Evolutionary conservation across 2,888 invertebrate species (phyloP).

Genomic region (Oscheius sp.): DNA sequence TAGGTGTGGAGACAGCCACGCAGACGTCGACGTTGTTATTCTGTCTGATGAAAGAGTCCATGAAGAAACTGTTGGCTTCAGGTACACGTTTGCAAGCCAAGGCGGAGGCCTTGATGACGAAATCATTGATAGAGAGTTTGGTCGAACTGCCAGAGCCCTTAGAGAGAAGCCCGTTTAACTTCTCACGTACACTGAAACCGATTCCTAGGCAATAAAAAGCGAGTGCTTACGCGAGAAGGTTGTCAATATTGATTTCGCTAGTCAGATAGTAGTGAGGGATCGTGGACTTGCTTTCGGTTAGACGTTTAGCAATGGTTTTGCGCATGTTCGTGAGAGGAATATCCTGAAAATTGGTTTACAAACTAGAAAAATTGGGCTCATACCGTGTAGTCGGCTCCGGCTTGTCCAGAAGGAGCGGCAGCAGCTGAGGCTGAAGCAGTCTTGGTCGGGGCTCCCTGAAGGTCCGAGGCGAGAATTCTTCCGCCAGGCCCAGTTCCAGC

Average conservation of each 20-base stretch:
- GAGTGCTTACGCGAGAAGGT: constrained; percentile 77
- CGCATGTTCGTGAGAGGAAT: constrained; percentile 59
- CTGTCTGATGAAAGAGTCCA: constrained; percentile 82
- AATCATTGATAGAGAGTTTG: constrained; percentile 81
- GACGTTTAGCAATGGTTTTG: constrained; percentile 79
- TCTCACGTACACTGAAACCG: constrained; percentile 77
- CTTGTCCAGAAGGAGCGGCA: constrained; percentile 70
- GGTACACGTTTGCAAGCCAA: constrained; percentile 76
- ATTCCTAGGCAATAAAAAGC: constrained; percentile 37
- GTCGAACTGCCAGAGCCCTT: constrained; percentile 59
- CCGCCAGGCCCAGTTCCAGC: constrained; percentile 76
- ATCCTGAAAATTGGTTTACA: constrained; percentile 38
- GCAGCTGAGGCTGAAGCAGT: constrained; percentile 76
- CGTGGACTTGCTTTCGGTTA: constrained; percentile 80
- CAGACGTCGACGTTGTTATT: constrained; percentile 85
- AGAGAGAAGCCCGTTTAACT: constrained; percentile 74
- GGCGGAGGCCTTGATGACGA: constrained; percentile 81
- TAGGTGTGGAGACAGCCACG: constrained; percentile 94
- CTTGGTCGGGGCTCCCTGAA: constrained; percentile 55
- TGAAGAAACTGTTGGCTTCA: constrained; percentile 92
- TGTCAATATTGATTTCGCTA: constrained; percentile 86
- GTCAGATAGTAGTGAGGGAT: constrained; percentile 97
- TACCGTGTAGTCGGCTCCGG: constrained; percentile 48
- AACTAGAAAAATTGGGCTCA: constrained; percentile 1
- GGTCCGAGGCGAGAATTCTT: constrained; percentile 69